Percentiles rank a stretch among this genome's conserved stretches.
Evolutionary conservation across 1,140 invertebrate genomes (phyloP).

Genomic region (Penaeus japonicus): DNA sequence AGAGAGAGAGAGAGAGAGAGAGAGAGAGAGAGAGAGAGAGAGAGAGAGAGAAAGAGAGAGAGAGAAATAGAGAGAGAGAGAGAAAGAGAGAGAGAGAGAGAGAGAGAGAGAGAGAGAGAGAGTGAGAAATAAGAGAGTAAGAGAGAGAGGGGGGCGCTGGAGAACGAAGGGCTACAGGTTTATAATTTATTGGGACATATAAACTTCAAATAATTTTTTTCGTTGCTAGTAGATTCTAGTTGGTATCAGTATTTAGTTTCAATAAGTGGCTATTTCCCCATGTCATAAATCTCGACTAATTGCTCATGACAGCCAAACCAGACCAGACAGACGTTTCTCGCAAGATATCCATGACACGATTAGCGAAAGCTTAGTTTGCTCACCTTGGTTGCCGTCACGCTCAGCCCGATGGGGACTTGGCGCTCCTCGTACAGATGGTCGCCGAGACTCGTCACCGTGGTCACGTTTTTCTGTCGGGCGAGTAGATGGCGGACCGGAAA

Average conservation of each 20-base stretch:
- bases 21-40: not conserved
- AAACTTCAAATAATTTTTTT: no score
- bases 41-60: not conserved
- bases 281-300: no score
- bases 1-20: not conserved
- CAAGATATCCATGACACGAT: not conserved
- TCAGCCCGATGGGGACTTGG: slow-evolving; percentile 20
- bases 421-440: slow-evolving; percentile 18
- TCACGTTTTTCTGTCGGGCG: slow-evolving; percentile 28
- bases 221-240: no score
- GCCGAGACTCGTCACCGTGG: not conserved
- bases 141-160: no score
- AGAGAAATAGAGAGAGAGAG: not conserved
- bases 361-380: not conserved
- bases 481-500: no score
- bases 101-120: not conserved
- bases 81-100: not conserved
- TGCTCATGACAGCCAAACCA: no score
- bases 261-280: no score
- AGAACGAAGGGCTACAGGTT: no score
- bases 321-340: no score
- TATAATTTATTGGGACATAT: no score
- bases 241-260: no score
- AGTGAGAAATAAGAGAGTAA: no score
- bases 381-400: slow-evolving; percentile 4